Conservation (phyloP, 1,140 invertebrate genomes). For the Heliothis virescens region DNA sequence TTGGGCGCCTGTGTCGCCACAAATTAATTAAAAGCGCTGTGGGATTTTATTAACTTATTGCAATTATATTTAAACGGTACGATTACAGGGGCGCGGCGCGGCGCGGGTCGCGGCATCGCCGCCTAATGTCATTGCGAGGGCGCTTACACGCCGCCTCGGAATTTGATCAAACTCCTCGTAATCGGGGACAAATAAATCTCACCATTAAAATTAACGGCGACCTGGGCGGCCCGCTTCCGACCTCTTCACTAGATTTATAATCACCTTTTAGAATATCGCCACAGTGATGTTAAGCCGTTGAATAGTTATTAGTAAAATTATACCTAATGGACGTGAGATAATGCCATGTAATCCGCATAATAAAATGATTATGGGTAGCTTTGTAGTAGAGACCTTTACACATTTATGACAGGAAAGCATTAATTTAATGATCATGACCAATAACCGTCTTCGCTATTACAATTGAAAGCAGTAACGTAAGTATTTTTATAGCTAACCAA, state of each 20-base stretch:
- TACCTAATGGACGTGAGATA: constrained; percentile 50
- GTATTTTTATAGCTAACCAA: not conserved
- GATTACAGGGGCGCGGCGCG: constrained; percentile 63
- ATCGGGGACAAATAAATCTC: constrained; percentile 82
- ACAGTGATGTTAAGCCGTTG: constrained; percentile 66
- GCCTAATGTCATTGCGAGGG: constrained; percentile 65
- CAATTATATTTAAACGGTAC: constrained; percentile 81
- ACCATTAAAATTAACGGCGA: constrained; percentile 79
- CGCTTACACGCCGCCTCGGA: constrained; percentile 67
- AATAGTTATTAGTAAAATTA: constrained; percentile 69
- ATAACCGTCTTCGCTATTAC: not conserved
- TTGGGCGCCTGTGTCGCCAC: constrained; percentile 71
- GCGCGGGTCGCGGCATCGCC: constrained; percentile 44
- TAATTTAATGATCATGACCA: constrained; percentile 25
- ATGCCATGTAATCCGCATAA: constrained; percentile 53
- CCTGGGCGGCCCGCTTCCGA: constrained; percentile 68
- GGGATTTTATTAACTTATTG: constrained; percentile 83
- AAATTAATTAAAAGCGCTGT: constrained; percentile 80
- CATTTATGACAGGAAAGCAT: constrained; percentile 36
- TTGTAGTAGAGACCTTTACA: constrained; percentile 22
- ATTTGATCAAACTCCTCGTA: constrained; percentile 79
- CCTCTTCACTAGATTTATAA: constrained; percentile 81
- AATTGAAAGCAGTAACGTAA: not conserved
- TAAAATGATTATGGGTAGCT: constrained; percentile 48
- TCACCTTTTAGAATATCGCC: constrained; percentile 70